Base-by-base conservation (phyloP, 2,797 vertebrate species). In the Jordanella pulchra region DNA sequence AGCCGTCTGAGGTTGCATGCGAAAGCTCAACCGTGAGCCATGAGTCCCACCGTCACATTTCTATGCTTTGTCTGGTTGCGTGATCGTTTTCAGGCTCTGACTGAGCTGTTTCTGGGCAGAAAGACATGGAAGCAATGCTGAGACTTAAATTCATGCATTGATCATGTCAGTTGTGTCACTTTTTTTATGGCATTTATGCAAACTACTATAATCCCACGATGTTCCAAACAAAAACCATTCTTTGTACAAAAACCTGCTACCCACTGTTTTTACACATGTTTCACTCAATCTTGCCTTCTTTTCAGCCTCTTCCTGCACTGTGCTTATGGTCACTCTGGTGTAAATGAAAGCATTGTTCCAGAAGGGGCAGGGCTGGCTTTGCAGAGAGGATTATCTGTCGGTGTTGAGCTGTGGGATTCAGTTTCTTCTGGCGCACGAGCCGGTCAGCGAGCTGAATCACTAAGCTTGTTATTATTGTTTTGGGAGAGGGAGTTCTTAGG, bases 381-480 rank as follows among this genome's bases (percentile, higher is more conserved):
- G 90, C 88, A 68, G 83, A 85, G 82, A 89, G 91, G 94, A 93
- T 94, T 94, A 94, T 89, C 83, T 90, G 78, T 84, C 81, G 83
- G 84, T 85, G 86, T 86, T 89, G 90, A 92, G 89, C 90, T 86
- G 89, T 86, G 83, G 86, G 85, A 89, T 90, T 92, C 87, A 72
- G 76, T 84, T 89, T 89, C 82, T 91, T 91, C 86, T 91, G 86
- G 82, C 79, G 77, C 80, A 86, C 86, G 90, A 93, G 91, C 84
- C 61, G 89, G 92, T 91, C 91, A 92, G 88, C 77, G 88, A 89
- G 88, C 91, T 86, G 88, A 89, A 90, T 82, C 89, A 58, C 76
- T 90, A 91, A 92, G 92, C 91, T 92, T 90, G 93, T 93, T 93
- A 87, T 91, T 90, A 89, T 89, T 93, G 88, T 90, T 92, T 88